Base-by-base conservation (phyloP, 2,888 invertebrate species). In the Druceiella hillmani region DNA sequence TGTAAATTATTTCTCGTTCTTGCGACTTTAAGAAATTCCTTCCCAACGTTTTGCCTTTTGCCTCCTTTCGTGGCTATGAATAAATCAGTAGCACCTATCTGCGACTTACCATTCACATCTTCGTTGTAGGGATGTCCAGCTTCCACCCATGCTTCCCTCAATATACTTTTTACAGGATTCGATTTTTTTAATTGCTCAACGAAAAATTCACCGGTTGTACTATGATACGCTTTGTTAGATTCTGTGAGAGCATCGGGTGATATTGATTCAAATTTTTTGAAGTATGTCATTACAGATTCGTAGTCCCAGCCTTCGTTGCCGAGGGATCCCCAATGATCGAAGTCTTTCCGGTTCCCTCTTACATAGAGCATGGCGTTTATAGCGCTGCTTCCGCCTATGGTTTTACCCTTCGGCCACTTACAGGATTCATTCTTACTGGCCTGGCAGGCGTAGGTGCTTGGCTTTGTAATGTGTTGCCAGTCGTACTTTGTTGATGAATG, bases 391-490 rank as follows among this genome's bases (percentile, higher is more conserved):
- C 81, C 81, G 17, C 80, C 79, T 51, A 81, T 61, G 38, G 74
- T 68, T 52, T 78, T 81, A 1, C 84, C 85, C 38, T 79, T 71
- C 16, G 78, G 74, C 81, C 80, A 79, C n/a, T 58, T 60, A 38
- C 66, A 66, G 28, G 56, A 51, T 27, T 61, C 54, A 35, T 57
- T 46, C 48, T 46, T 55, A 22, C 64, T 62, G 17, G 64, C 62
- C 33, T 66, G 61, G 20, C 68, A 67, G 39, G 52, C 52, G 15
- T 56, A 52, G 13, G 58, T 55, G 44, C 59, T 53, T 3, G 63
- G 59, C 22, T 64, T 56, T 1, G 74, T 72, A 46, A 64, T 60
- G 53, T 75, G 78, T 33, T 61, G 59, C 78, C 78, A 79, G 49
- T 78, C 75, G 13, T 66, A 57, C 17, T 61, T 46, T 3, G 61